Evolutionary conservation across 1,140 invertebrate genomes (phyloP).

Genomic region (Lysiphlebus fabarum): DNA sequence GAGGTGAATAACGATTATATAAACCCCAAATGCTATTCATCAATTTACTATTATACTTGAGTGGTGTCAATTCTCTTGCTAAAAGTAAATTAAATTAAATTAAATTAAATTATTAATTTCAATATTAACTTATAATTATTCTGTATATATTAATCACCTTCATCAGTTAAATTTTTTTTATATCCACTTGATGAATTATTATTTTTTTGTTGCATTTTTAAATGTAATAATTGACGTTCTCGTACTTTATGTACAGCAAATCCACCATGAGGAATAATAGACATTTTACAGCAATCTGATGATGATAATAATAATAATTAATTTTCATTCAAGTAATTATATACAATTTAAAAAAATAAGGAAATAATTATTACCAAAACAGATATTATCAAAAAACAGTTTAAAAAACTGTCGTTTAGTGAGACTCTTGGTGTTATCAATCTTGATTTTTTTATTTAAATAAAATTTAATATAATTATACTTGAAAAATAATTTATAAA

Average conservation of each 20-base stretch:
- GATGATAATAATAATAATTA: constrained; percentile 9
- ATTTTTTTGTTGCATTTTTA: constrained; percentile 42
- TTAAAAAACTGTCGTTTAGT: constrained; percentile 29
- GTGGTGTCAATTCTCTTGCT: constrained; percentile 59
- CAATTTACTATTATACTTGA: constrained; percentile 79
- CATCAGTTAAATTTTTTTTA: constrained; percentile 21
- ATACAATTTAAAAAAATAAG: too few species aligned
- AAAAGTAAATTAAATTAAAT: constrained; percentile 20
- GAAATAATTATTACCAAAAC: constrained; percentile 33
- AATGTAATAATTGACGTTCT: constrained; percentile 40
- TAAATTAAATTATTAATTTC: not conserved
- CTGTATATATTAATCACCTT: too few species aligned
- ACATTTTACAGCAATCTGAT: constrained; percentile 53
- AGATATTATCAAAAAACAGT: constrained; percentile 36
- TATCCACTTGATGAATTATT: constrained; percentile 13
- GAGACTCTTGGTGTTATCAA: constrained; percentile 8
- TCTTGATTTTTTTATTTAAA: not conserved
- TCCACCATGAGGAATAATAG: constrained; percentile 58
- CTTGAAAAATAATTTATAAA: not conserved
- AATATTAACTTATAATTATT: too few species aligned
- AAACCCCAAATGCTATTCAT: constrained; percentile 89
- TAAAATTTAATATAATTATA: too few species aligned
- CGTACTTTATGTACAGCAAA: constrained; percentile 59
- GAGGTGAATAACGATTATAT: constrained; percentile 81
- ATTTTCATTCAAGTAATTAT: too few species aligned